Base-by-base conservation (phyloP, 1,140 invertebrate species). In the Eubasilissa regina region DNA sequence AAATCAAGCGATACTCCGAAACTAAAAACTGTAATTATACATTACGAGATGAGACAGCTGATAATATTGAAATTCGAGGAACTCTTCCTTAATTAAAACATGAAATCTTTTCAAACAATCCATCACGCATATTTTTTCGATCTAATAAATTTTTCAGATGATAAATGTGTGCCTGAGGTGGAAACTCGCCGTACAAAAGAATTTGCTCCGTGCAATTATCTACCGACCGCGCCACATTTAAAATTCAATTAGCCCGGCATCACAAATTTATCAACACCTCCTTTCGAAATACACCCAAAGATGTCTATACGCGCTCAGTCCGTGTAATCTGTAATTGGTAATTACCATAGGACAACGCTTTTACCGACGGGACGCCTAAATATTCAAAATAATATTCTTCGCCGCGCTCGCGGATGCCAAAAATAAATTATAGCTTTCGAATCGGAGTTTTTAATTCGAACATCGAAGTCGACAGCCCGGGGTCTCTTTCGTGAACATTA, bases 261-360 rank as follows among this genome's bases (percentile, higher is more conserved):
- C 11, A 12, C 43, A 17, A 48, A 70, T 70, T 70, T 48, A 70
- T 70, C 66, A 70, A 70, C 66, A 70, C 66, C 66, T 70, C 15
- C 17, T 48, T 25, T 47, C 47, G 66, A 70, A 19, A 45, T 19
- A 70, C 47, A 15, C 9, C 45, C 66, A 70, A 43, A 64, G 43
- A 43, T 64, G 60, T n/a, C 21, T 35, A 25, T 25, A 44, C 60
- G 8, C 13, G n/a, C 4, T 64, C 43, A 35, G 51, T 43, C 60
- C 60, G 13, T 64, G 60, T 64, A 64, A 64, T 64, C 43, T 64
- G 43, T 64, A 64, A 64, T 64, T 64, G 60, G 60, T 64, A 44
- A 64, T 64, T 64, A 35, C n/a, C n/a, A 17, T 35, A 64, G 19
- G n/a, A 64, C 43, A 25, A 44, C 43, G 13, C 60, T 64, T 35